These are phyloP conservation scores for Brenthis daphne DNA, from an alignment of 2,888 invertebrate genomes.

Conservation along the genomic window DNA sequence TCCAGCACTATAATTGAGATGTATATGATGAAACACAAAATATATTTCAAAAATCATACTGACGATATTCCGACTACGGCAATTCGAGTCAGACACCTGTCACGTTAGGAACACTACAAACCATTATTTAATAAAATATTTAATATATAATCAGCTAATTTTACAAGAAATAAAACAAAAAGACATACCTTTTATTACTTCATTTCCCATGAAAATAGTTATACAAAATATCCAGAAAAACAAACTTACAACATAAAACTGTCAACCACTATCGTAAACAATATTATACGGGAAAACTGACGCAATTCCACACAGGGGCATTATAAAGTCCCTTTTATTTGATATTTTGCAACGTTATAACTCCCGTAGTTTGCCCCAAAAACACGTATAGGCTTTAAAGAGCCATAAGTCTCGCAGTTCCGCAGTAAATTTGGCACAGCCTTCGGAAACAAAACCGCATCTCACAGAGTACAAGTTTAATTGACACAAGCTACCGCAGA, in stretches of 20 bases:
- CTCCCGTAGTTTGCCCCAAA: slow-evolving; percentile 29
- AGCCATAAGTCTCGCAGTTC: slow-evolving; percentile 42
- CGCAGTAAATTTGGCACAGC: slow-evolving; percentile 47
- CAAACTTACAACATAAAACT: slow-evolving; percentile 21
- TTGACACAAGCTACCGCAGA: slow-evolving; percentile 53
- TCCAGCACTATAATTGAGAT: no score
- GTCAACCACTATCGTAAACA: slow-evolving; percentile 20
- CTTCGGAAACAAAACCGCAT: slow-evolving; percentile 42
- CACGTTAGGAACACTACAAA: no score
- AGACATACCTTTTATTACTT: no score
- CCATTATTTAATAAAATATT: background rate
- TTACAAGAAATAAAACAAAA: slow-evolving; percentile 7
- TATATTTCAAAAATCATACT: no score
- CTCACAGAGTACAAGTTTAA: slow-evolving; percentile 50
- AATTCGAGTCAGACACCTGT: no score
- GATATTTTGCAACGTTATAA: slow-evolving; percentile 36
- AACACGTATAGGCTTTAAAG: slow-evolving; percentile 30
- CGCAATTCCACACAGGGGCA: slow-evolving; percentile 27
- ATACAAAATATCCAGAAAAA: slow-evolving; percentile 10
- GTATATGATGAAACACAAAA: no score
- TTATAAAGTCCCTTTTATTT: slow-evolving; percentile 28
- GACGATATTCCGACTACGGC: no score
- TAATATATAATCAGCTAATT: background rate
- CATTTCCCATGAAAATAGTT: slow-evolving; percentile 2
- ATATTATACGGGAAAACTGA: slow-evolving; percentile 21